Evolutionary conservation across 2,888 invertebrate genomes (phyloP), one percentile per base, ranked within the genome.

Genomic region (Caenorhabditis japonica): DNA sequence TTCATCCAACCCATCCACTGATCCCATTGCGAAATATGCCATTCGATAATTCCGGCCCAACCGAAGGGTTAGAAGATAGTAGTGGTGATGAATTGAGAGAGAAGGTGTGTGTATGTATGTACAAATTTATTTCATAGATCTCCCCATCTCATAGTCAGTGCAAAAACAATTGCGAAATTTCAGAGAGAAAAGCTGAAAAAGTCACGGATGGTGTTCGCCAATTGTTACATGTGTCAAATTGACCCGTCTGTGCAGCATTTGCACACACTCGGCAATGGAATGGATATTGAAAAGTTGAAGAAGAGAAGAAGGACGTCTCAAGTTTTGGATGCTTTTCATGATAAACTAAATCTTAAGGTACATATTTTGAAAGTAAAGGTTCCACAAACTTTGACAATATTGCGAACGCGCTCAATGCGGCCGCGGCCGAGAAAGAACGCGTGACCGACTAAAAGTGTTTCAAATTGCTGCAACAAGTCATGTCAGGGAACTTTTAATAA

Each of bases 161-260:
- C 17, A 19, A 23, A 61, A 12, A 41, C 1, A 44, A 17, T 2
- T 34, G 15, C 2, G 12, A 52, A 39, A 15, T 30, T 60, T n/a
- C 43, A 55, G 41, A 23, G 75, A 4, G 69, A 70, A 41, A 70
- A 66, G 27, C 34, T 66, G 41, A 75, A 66, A 58, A 66, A 66
- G 23, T 59, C 56, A 0, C 59, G 66, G 0, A 43, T 62, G 60
- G 70, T 80, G 39, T 81, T 80, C 43, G 78, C 78, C 7, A 76
- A 81, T 59, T 81, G 81, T 41, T 79, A 73, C 43, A 72, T 76
- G 76, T 81, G 81, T 36, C 81, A 79, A 49, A 59, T 77, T 12
- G 81, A 80, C 17, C 80, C 81, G 1, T 53, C 77, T 8, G 68
- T 60, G 10, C 81, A 81, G 47, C 81, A 81, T 34, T 68, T 81